A percentile compares a stretch with the other conserved stretches of the same genome.
phyloP scores from a whole-genome alignment of 1,140 invertebrate genomes.

The Lepidostoma basale region DNA sequence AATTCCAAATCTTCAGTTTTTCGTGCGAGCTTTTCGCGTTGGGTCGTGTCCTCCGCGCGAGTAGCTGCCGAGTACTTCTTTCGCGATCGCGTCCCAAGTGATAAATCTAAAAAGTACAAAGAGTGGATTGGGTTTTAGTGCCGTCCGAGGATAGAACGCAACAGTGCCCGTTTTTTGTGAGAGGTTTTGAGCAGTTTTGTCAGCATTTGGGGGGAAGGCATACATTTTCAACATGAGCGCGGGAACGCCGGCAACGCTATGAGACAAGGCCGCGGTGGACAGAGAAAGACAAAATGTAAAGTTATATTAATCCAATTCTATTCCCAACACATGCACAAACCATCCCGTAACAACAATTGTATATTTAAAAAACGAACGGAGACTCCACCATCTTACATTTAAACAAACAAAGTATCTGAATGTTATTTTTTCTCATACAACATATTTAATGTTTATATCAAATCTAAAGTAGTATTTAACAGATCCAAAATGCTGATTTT shows the following conservation, averaged over 20 bases:
- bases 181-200: neutral
- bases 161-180: neutral
- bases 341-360: neutral
- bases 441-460: neutral
- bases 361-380: neutral
- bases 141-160: neutral
- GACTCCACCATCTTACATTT: neutral
- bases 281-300: slow-evolving; percentile 43
- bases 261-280: slow-evolving; percentile 41
- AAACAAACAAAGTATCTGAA: neutral
- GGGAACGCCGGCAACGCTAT: slow-evolving; percentile 5
- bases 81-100: neutral
- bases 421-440: neutral
- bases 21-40: too few relatives aligned
- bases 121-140: too few relatives aligned
- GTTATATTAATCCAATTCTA: neutral
- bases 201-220: neutral
- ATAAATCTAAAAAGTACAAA: neutral
- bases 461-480: neutral
- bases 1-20: too few relatives aligned
- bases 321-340: neutral
- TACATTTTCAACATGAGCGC: slow-evolving; percentile 13
- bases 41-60: too few relatives aligned
- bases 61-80: too few relatives aligned
- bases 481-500: too few relatives aligned